Evolutionary conservation across 1,140 invertebrate species (phyloP), one percentile per base, ranked within the genome.

Genomic region (Pantala flavescens): DNA sequence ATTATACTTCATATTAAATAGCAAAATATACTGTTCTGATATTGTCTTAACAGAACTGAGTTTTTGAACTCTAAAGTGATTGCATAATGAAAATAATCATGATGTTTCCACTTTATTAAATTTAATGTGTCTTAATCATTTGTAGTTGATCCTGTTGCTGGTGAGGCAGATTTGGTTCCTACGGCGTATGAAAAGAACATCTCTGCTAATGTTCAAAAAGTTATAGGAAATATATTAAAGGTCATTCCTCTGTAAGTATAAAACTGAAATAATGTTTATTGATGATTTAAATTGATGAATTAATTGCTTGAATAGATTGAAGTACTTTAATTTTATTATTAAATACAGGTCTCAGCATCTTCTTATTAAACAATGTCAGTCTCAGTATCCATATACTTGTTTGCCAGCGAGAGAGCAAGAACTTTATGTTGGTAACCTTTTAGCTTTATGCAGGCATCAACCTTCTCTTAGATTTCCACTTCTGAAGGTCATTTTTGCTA

Each of bases 401-500:
- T 72, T 16, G 77, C 21, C 76, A 75, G 71, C 79, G 79, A 77
- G 78, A 81, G 78, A 79, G 3, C 84, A 87, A 63, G 87, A 88
- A 78, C 84, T 85, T 76, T 93, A 90, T 81, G 76, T 91, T 1
- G 84, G 87, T 75, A 89, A 90, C 82, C 77, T 92, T 23, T 80
- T 93, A 11, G 82, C 85, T 81, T 83, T 92, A 43, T 79, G 87
- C 16, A 81, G 87, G 24, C 92, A 92, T 80, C 85, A 88, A 74
- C 88, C 90, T 42, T 80, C 83, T 21, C 81, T 89, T 70, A 82
- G 86, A 74, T 81, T 82, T 73, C 82, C 88, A 23, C 85, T 93
- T 71, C 79, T 93, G 16, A 82, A 85, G 76, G 81, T 92, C 76
- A 85, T 92, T 74, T 85, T 91, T 78, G 86, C 88, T 74, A 90